Evolutionary conservation across 2,888 invertebrate species (phyloP), one percentile per base, ranked within the genome.

Genomic region (Amphipyra berbera): DNA sequence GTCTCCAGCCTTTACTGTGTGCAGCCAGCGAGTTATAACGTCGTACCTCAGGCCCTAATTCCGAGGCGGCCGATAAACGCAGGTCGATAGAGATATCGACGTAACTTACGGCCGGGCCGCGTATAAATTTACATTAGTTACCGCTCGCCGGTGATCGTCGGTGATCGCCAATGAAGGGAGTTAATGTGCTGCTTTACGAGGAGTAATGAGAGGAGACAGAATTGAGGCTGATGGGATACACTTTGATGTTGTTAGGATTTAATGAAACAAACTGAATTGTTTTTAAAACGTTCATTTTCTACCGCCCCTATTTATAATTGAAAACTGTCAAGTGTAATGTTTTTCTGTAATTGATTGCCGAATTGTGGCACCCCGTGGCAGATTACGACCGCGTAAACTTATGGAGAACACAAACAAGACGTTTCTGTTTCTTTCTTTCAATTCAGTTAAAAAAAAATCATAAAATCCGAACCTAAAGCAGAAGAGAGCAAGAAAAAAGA

Each of bases 61-160:
- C 67, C 52, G 52, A 70, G 66, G 47, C 41, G 15, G 44, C 57
- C 64, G 73, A 78, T 77, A 78, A 78, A 66, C 76, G 71, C 37
- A 61, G 58, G 33, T 68, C 75, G 75, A 76, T 75, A 57, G 69
- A 73, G 76, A 62, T 50, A 61, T 65, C 60, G 70, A 60, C 78
- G 77, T 70, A 62, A 66, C 64, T 74, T 64, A 72, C 58, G 70
- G 56, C 45, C 64, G 60, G 64, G 70, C 63, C 57, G 64, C 73
- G 76, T 68, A 78, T 80, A 74, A 68, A 80, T 82, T 81, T 78
- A 62, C 83, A 78, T 82, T 78, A 67, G 69, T 73, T 76, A 67
- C 58, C 71, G 54, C 15, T 52, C 47, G 40, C 50, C 50, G 54
- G 44, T 56, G 62, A 55, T 63, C 62, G 49, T 8, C 52, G 35